These are phyloP conservation scores for Garra rufa DNA, from an alignment of 2,113 vertebrate genomes.

Conservation along the genomic window DNA sequence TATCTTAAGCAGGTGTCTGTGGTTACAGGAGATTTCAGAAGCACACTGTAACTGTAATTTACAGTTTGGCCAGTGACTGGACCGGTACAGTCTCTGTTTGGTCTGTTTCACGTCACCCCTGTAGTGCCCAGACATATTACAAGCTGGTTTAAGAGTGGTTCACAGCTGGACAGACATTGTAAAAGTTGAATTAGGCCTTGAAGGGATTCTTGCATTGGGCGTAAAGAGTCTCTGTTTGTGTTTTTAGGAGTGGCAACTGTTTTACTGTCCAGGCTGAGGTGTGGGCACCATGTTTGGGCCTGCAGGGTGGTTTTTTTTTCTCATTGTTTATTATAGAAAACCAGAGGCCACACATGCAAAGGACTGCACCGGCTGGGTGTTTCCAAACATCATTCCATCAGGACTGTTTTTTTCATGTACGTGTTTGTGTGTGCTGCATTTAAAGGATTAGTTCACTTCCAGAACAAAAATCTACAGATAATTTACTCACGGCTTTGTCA, in stretches of 20 bases:
- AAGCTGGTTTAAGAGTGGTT: background rate
- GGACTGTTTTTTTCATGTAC: conserved; percentile 50
- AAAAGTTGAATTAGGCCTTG: background rate
- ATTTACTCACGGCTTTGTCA: too few relatives aligned
- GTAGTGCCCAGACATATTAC: background rate
- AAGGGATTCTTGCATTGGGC: background rate
- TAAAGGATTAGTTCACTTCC: too few relatives aligned
- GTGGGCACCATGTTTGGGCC: background rate
- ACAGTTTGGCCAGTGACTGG: background rate
- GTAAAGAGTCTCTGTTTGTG: background rate
- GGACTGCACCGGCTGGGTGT: conserved; percentile 55
- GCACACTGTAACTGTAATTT: background rate
- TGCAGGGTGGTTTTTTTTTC: conserved; percentile 31
- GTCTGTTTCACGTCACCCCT: conserved; percentile 16
- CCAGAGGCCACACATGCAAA: conserved; percentile 45
- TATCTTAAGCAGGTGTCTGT: background rate
- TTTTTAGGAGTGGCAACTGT: background rate
- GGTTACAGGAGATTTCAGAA: conserved; percentile 14
- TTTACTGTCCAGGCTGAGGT: background rate
- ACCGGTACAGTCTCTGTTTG: background rate
- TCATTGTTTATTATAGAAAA: conserved; percentile 39
- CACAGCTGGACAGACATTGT: conserved; percentile 2
- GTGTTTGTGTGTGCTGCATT: background rate
- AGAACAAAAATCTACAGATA: too few relatives aligned
- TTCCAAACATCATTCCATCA: conserved; percentile 56